Evolutionary conservation across 2,888 invertebrate species (phyloP), one percentile per base, ranked within the genome.

Genomic region (Caenorhabditis afra): DNA sequence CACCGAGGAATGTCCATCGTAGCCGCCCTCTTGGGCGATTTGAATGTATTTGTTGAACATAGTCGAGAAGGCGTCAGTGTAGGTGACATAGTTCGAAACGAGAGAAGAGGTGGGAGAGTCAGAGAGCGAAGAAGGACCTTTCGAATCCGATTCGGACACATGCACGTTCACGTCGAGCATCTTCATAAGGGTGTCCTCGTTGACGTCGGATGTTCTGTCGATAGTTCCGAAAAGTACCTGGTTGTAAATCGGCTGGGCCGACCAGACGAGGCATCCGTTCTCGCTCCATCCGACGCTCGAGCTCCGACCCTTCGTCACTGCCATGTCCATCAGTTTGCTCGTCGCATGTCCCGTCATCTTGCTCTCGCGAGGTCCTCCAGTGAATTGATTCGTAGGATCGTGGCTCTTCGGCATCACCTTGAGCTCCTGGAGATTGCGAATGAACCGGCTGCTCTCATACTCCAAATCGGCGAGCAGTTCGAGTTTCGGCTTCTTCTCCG

Each of bases 401-500:
- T 37, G 53, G 12, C 62, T 45, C 35, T 76, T 76, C 14, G 76
- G 78, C 68, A 80, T 66, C 47, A 70, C 66, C 50, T 65, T 62
- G 16, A 74, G 68, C n/a, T 78, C 59, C 47, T 55, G 61, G 12
- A 62, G 52, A 35, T 76, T 68, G 5, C 58, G 41, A 39, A 68
- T 55, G 57, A 64, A 68, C 45, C 59, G 57, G 12, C 66, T 74
- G 53, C 75, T 79, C 39, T 75, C 70, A 41, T 67, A 79, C 20
- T 79, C 79, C 37, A 79, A 23, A 39, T 79, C 66, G 11, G 47
- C 57, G n/a, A 79, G 70, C 3, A 75, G 16, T 29, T 84, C 84
- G 14, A 82, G 65, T 37, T 84, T 84, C 35, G 77, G 76, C 53
- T 84, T 84, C 65, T 84, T 84, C 55, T 84, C 84, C 8, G 81